These are phyloP conservation scores for Himalopsyche anomala DNA, from an alignment of 2,888 invertebrate genomes.

Conservation along the genomic window DNA sequence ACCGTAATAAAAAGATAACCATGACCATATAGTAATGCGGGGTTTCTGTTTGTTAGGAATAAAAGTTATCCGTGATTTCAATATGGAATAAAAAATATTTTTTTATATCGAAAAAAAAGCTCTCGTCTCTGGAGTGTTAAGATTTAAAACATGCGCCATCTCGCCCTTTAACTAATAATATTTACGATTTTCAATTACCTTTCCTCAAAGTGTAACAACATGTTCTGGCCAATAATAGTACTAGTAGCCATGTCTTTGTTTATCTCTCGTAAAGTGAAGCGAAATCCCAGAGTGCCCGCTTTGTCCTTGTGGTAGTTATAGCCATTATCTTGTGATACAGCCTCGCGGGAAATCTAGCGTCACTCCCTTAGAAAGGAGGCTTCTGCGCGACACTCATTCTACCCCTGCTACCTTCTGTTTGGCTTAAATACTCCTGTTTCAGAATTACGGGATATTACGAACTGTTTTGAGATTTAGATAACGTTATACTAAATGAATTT, in stretches of 20 bases:
- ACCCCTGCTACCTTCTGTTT: background rate
- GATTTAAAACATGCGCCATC: no score
- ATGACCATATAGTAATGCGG: no score
- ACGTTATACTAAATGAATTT: background rate
- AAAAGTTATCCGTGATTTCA: no score
- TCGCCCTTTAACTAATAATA: no score
- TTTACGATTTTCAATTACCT: no score
- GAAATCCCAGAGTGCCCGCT: background rate
- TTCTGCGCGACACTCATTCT: background rate
- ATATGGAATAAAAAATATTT: no score
- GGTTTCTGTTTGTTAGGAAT: no score
- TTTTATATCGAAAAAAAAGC: no score
- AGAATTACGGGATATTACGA: background rate
- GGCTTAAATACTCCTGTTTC: background rate
- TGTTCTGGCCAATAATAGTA: background rate
- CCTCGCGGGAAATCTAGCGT: constrained; percentile 29
- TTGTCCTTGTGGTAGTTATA: constrained; percentile 10
- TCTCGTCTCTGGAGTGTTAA: no score
- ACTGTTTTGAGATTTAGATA: background rate
- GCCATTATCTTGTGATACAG: constrained; percentile 22
- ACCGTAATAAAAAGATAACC: no score
- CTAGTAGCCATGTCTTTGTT: background rate
- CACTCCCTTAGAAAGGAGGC: constrained; percentile 24
- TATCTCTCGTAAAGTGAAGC: background rate
- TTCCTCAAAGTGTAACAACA: background rate